Evolutionary conservation across 2,113 vertebrate genomes (phyloP).

Genomic region (Aspidoscelis tigris): DNA sequence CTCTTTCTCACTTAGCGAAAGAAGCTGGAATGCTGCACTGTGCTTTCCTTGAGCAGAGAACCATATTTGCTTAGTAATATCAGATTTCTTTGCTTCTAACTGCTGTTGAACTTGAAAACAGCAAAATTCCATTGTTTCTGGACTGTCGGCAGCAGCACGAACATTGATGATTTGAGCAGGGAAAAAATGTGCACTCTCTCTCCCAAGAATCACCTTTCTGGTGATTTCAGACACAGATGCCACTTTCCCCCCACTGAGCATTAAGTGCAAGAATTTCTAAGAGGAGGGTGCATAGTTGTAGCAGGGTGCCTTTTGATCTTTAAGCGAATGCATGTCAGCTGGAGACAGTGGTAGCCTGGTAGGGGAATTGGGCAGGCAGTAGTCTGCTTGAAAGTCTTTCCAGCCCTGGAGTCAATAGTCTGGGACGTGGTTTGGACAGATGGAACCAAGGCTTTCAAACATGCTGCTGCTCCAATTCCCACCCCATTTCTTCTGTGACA

Average conservation of each 20-base stretch:
- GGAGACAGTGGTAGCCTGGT: no score
- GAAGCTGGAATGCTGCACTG: background rate
- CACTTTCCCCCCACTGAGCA: background rate
- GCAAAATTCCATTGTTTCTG: background rate
- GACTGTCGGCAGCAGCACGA: background rate
- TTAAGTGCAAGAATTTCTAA: background rate
- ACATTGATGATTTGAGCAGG: background rate
- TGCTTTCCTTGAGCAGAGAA: background rate
- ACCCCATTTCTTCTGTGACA: background rate
- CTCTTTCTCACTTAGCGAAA: background rate
- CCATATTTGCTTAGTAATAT: background rate
- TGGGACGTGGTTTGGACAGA: background rate
- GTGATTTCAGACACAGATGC: background rate
- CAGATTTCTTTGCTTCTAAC: background rate
- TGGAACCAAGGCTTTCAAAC: no score
- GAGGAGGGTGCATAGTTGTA: no score
- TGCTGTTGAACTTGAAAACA: background rate
- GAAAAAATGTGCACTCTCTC: background rate
- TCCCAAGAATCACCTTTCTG: background rate
- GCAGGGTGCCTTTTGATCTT: no score
- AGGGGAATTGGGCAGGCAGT: no score
- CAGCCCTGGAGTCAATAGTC: background rate
- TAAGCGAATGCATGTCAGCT: no score
- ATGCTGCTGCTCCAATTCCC: no score
- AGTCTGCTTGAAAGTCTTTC: no score